Percentiles rank a stretch among this genome's conserved stretches.
phyloP scores from a whole-genome alignment of 64 coral and sea anemone species.

The Montipora efflorescens region DNA sequence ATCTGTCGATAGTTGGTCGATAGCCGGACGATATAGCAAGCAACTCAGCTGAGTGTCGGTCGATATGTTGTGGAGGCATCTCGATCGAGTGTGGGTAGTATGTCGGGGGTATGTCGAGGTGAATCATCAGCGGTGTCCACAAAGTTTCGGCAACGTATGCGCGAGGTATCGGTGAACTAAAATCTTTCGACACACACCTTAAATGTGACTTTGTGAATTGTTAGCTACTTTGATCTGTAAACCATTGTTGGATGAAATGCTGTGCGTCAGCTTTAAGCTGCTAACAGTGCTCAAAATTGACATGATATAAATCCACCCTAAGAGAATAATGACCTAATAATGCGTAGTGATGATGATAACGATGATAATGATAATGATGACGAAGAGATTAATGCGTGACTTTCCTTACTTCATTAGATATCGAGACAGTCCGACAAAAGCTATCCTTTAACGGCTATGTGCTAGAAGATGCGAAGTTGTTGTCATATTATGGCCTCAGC shows the following conservation, averaged over 20 bases:
- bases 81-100: neutral
- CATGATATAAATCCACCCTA: neutral
- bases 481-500: constrained; percentile 37
- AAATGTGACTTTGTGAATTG: neutral
- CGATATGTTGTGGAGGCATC: too few relatives aligned
- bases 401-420: neutral
- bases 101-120: neutral
- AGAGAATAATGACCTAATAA: neutral
- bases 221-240: constrained; percentile 2
- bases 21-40: too few relatives aligned
- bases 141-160: too few relatives aligned
- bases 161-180: too few relatives aligned
- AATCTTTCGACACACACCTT: neutral
- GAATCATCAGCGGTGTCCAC: too few relatives aligned
- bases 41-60: too few relatives aligned
- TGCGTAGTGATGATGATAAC: too few relatives aligned
- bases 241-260: neutral
- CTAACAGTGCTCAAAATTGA: neutral
- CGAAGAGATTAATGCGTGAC: too few relatives aligned
- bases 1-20: too few relatives aligned
- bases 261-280: neutral
- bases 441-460: constrained; percentile 33
- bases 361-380: too few relatives aligned
- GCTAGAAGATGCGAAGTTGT: neutral
- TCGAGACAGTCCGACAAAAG: neutral